Base-by-base conservation (phyloP, 2,113 vertebrate species). In the Notechis scutatus region DNA sequence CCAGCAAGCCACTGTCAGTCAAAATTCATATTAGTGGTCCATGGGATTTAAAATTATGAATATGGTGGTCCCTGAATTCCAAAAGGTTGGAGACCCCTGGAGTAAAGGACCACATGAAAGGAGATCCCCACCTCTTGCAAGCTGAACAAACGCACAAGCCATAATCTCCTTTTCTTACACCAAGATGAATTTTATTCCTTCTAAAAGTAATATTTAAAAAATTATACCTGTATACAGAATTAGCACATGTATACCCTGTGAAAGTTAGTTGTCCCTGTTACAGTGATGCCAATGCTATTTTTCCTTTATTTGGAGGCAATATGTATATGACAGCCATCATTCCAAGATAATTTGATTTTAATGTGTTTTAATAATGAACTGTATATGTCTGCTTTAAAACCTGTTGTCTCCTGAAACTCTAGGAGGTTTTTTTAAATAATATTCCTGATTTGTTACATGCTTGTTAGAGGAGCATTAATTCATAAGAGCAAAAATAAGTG, bases 401-500 rank as follows among this genome's bases (percentile, higher is more conserved):
- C 47, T 92, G 57, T 87, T 87, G 29, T 21, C 47, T 54, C 50
- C 85, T 92, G 21, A 64, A 57, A 21, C 47, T 92, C 50, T 6
- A 20, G n/a, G 45, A 61, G 11, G 1, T 24, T n/a, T 34, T 69
- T 87, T 23, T 14, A 2, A 59, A 87, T 12, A 26, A 52, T 89
- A 88, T 39, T 18, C 24, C 39, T 89, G n/a, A 39, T n/a, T 89
- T 81, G 18, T 57, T 81, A 54, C 61, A 85, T 94, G 91, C 97
- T 97, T 96, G 93, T 97, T 96, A 96, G 96, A 96, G 95, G 93
- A 93, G 94, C 14, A 92, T 95, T 97, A 97, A 97, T 94, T 94
- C 95, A 95, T 92, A 93, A 95, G 94, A 96, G 85, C 94, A 96
- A 96, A 97, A 95, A 96, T 96, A 96, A 95, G 94, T 96, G 95